Base-by-base conservation (phyloP, 2,113 vertebrate genomes). In the Atherinomorus stipes region DNA sequence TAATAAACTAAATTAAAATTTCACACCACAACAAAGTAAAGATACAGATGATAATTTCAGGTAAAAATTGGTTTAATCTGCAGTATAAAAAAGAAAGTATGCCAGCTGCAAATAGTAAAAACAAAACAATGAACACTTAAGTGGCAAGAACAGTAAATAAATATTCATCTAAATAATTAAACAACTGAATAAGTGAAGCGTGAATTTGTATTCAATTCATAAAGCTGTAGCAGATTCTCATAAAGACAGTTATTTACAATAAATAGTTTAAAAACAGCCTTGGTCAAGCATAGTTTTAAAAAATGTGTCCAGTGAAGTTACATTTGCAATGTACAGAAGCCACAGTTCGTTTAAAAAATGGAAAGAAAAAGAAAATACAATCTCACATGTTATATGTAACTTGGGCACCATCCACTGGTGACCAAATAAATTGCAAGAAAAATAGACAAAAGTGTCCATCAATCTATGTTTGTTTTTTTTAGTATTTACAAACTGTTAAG, bases 341-440 rank as follows among this genome's bases (percentile, higher is more conserved):
- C 16, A 38, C 12, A n/a, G 21, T 64, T 58, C 19, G 45, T 65
- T n/a, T n/a, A n/a, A n/a, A n/a, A 34, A 34, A 8, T 1, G 9
- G 31, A 34, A 34, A 34, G 9, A 7, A 74, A 78, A 59, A 28
- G 15, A 26, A 72, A 42, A 74, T 54, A 72, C 58, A 79, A 74
- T 71, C 67, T 57, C 23, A 85, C 73, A 25, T 65, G 38, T 67
- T 51, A 71, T 45, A 57, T 83, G 50, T 50, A 60, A 78, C 51
- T 45, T 73, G 28, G 78, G 58, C 65, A 64, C 89, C 88, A 89
- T 50, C 79, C 54, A 78, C 26, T 72, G 77, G 80, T 77, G 76
- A 59, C 25, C 15, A 60, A 86, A 91, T 90, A 89, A 83, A 90
- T 92, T 87, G 89, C 73, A 86, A 81, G 22, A 80, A 75, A 50